Evolutionary conservation across 2,888 invertebrate genomes (phyloP).

Genomic region (Plebejus melissa): DNA sequence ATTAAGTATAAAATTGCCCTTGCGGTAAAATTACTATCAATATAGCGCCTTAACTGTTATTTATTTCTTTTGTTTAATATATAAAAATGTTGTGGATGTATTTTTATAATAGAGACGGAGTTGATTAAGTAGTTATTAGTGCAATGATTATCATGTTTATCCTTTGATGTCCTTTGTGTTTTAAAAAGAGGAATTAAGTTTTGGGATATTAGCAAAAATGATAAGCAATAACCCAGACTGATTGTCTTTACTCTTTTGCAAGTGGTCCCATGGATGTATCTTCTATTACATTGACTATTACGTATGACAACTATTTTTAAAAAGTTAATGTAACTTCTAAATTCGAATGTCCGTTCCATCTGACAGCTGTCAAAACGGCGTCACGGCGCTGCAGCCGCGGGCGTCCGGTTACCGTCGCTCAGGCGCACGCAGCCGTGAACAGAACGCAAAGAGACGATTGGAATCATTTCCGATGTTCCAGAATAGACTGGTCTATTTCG

Average conservation of each 20-base stretch:
- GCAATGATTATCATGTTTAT: too few species aligned
- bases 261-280: background rate
- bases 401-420: constrained; percentile 76
- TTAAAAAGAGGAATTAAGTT: too few species aligned
- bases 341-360: constrained; percentile 66
- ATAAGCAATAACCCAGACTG: too few species aligned
- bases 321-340: constrained; percentile 60
- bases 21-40: too few species aligned
- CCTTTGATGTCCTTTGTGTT: too few species aligned
- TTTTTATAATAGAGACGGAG: background rate
- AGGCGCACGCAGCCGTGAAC: constrained; percentile 57
- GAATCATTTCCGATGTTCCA: constrained; percentile 68
- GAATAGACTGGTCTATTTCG: constrained; percentile 40
- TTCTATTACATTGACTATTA: background rate
- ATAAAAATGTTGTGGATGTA: constrained; percentile 9
- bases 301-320: constrained; percentile 31
- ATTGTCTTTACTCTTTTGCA: too few species aligned
- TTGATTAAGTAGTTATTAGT: too few species aligned
- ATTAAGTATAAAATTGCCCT: too few species aligned
- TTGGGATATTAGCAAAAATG: too few species aligned
- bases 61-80: too few species aligned
- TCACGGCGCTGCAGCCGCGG: constrained; percentile 61
- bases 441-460: constrained; percentile 57
- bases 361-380: constrained; percentile 76
- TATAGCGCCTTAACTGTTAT: too few species aligned